phyloP scores from a whole-genome alignment of 2,797 vertebrate genomes.

The Tangara arthus region DNA sequence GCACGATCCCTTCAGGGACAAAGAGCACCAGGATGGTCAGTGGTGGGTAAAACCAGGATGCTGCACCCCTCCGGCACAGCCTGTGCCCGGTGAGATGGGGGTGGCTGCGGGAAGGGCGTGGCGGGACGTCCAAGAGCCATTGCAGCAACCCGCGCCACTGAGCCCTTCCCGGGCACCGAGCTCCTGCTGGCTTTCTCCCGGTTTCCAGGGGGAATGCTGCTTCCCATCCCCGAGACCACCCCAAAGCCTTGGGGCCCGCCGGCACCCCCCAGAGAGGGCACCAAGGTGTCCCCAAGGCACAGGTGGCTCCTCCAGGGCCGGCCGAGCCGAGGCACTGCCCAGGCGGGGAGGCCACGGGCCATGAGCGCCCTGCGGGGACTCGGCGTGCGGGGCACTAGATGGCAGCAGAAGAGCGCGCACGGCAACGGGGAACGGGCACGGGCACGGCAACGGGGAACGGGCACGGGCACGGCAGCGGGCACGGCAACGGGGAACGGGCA shows the following conservation, averaged over 20 bases:
- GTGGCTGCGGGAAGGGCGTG: rapidly evolving
- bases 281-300: background rate
- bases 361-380: background rate
- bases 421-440: background rate
- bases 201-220: background rate
- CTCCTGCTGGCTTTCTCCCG: rapidly evolving
- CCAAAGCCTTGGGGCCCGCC: background rate
- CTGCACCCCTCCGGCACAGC: background rate
- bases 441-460: rapidly evolving
- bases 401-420: constrained; percentile 36
- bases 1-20: background rate
- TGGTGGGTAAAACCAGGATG: background rate
- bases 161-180: rapidly evolving
- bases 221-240: rapidly evolving
- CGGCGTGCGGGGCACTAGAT: background rate
- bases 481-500: too few relatives aligned
- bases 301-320: background rate
- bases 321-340: background rate
- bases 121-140: rapidly evolving
- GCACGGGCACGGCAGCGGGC: too few relatives aligned
- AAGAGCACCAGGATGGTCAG: rapidly evolving
- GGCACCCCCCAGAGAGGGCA: background rate
- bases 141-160: rapidly evolving
- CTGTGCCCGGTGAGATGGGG: rapidly evolving
- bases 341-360: background rate